Evolutionary conservation across 1,140 invertebrate species (phyloP).

Genomic region (Homalodisca vitripennis): DNA sequence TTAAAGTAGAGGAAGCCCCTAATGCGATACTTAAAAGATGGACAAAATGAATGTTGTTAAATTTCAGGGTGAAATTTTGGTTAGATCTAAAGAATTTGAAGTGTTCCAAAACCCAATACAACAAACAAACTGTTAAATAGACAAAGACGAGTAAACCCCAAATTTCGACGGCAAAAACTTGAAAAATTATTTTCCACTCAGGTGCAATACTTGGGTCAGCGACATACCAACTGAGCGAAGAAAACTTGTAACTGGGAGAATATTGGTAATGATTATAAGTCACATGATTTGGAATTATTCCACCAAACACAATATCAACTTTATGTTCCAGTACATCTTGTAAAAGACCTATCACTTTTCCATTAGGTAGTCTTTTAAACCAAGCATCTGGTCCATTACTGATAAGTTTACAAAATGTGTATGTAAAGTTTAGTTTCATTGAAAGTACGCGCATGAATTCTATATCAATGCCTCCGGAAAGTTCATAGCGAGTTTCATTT

Average conservation of each 20-base stretch:
- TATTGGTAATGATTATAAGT: background rate
- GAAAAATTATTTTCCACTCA: background rate
- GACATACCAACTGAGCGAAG: constrained; percentile 4
- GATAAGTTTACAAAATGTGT: background rate
- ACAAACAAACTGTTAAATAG: background rate
- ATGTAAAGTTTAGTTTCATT: background rate
- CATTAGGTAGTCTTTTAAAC: constrained; percentile 1
- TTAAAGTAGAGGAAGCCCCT: background rate
- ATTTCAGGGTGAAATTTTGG: background rate
- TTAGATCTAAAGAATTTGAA: background rate
- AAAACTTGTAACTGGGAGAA: background rate
- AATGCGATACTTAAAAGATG: background rate
- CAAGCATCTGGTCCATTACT: constrained; percentile 3
- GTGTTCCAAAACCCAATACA: background rate
- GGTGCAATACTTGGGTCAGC: background rate
- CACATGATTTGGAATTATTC: background rate
- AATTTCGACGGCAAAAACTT: background rate
- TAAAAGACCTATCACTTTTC: background rate
- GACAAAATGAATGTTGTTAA: background rate
- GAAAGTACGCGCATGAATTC: background rate
- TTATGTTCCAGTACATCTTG: background rate
- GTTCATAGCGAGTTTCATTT: background rate
- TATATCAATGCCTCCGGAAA: constrained; percentile 15
- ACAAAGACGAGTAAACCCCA: background rate
- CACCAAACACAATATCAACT: constrained; percentile 7